These are phyloP conservation scores for Macquaria australasica DNA, from an alignment of 2,113 vertebrate genomes.

Conservation along the genomic window DNA sequence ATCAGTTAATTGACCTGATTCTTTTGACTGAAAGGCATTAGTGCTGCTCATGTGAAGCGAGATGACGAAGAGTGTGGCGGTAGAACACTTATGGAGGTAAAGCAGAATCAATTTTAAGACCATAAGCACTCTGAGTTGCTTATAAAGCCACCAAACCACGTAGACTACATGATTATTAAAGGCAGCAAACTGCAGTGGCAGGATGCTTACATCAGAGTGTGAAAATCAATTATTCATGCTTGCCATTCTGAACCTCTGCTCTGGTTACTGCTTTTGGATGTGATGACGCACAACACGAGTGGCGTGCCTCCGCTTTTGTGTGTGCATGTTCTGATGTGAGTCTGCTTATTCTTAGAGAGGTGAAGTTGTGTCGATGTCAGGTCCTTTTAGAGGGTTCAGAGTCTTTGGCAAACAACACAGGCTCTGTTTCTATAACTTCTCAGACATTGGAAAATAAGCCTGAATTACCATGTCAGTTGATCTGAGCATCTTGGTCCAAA, in stretches of 20 bases:
- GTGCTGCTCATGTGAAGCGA: not conserved
- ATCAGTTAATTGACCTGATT: not conserved
- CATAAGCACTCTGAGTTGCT: not conserved
- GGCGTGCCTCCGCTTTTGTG: not conserved
- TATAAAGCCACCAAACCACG: conserved; percentile 18
- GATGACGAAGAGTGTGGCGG: not conserved
- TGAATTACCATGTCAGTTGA: not conserved
- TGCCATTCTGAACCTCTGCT: conserved; percentile 40
- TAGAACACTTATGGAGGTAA: not conserved
- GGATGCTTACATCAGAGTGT: conserved; percentile 38
- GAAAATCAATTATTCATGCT: conserved; percentile 62
- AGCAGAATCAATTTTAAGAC: not conserved
- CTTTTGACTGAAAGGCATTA: not conserved
- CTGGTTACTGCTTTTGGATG: conserved; percentile 22
- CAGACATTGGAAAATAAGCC: too few species aligned
- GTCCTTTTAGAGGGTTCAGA: not conserved
- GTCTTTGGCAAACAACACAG: not conserved
- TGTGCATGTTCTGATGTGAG: not conserved
- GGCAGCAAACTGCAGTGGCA: conserved; percentile 2
- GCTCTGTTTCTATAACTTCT: too few species aligned
- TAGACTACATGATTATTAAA: conserved; percentile 30
- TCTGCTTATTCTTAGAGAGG: conserved; percentile 53
- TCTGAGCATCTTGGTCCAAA: not conserved
- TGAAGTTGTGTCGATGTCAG: conserved; percentile 11
- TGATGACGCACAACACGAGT: conserved; percentile 61